Evolutionary conservation across 2,113 vertebrate genomes (phyloP).

Genomic region (Lampris megalopsis): DNA sequence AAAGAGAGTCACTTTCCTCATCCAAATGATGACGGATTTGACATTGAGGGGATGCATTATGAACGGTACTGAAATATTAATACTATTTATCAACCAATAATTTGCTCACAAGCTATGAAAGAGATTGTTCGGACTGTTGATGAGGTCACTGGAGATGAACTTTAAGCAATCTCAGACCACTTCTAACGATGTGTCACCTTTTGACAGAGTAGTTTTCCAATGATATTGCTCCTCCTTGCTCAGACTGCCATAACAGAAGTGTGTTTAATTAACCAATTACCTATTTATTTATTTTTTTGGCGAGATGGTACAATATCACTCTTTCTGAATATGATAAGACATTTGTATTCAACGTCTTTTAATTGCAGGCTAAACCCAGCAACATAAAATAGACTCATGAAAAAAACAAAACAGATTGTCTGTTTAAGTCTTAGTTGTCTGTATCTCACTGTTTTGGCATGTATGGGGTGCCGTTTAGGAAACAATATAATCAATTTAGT

Average conservation of each 20-base stretch:
- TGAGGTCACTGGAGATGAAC: slow-evolving; percentile 23
- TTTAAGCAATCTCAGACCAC: slow-evolving; percentile 36
- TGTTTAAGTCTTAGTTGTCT: too few relatives aligned
- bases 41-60: neutral
- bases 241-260: neutral
- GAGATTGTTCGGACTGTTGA: neutral
- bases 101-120: slow-evolving; percentile 1
- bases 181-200: neutral
- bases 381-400: neutral
- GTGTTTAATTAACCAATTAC: too few relatives aligned
- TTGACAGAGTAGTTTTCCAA: slow-evolving; percentile 40
- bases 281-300: too few relatives aligned
- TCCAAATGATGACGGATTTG: neutral
- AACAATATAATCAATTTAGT: too few relatives aligned
- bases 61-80: too few relatives aligned
- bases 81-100: slow-evolving; percentile 16
- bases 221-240: slow-evolving; percentile 64
- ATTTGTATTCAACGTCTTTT: neutral
- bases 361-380: neutral
- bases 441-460: too few relatives aligned
- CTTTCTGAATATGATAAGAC: neutral
- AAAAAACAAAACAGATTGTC: neutral
- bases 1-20: too few relatives aligned
- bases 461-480: too few relatives aligned
- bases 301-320: neutral